phyloP scores from a whole-genome alignment of 2,113 vertebrate species.

The Spea bombifrons region DNA sequence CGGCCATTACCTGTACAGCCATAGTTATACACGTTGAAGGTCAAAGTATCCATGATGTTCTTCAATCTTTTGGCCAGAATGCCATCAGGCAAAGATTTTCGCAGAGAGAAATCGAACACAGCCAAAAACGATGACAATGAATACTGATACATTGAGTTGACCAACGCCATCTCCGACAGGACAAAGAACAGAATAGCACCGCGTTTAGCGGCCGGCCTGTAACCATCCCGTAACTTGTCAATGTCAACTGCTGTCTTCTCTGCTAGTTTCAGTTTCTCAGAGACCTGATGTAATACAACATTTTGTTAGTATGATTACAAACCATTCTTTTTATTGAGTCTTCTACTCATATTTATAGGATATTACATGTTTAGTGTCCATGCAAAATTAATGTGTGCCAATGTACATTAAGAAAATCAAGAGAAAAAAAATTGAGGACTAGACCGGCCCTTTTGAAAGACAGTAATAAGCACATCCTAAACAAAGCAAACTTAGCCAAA shows the following conservation, averaged over 20 bases:
- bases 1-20: conserved; percentile 81
- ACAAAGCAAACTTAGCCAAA: too few relatives aligned
- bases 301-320: not conserved
- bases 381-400: too few relatives aligned
- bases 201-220: conserved; percentile 86
- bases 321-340: too few relatives aligned
- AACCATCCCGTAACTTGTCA: conserved; percentile 84
- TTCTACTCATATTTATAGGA: too few relatives aligned
- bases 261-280: conserved; percentile 85
- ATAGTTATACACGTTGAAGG: conserved; percentile 87
- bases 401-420: too few relatives aligned
- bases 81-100: conserved; percentile 77
- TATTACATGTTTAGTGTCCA: too few relatives aligned
- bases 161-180: conserved; percentile 90
- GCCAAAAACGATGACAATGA: conserved; percentile 87
- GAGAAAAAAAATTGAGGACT: too few relatives aligned
- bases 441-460: too few relatives aligned
- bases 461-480: too few relatives aligned
- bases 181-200: conserved; percentile 90
- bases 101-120: conserved; percentile 82
- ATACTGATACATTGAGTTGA: conserved; percentile 96
- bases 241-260: conserved; percentile 78
- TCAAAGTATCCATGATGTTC: conserved; percentile 85
- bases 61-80: conserved; percentile 72
- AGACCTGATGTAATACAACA: conserved; percentile 71